These are phyloP conservation scores for Onychomys leucogaster DNA, from an alignment of 2,797 vertebrate genomes.

Conservation along the genomic window DNA sequence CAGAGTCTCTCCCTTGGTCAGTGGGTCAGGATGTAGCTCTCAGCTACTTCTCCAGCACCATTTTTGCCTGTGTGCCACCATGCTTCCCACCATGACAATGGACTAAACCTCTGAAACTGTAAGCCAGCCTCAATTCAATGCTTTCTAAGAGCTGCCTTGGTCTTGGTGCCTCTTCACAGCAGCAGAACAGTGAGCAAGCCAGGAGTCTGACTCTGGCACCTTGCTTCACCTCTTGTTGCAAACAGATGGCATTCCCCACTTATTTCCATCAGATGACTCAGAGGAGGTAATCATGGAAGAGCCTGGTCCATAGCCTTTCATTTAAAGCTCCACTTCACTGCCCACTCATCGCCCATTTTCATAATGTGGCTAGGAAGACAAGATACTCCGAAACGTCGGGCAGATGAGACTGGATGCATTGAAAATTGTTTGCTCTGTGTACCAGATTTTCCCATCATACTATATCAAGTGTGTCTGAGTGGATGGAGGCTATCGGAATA, in stretches of 20 bases:
- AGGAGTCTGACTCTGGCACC: background rate
- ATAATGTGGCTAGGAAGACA: background rate
- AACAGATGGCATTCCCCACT: background rate
- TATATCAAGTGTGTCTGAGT: background rate
- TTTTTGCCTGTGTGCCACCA: background rate
- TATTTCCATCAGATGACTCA: background rate
- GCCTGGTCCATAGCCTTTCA: background rate
- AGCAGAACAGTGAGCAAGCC: background rate
- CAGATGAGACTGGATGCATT: background rate
- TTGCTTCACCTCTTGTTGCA: background rate
- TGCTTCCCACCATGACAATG: background rate
- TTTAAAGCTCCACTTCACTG: background rate
- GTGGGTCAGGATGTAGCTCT: background rate
- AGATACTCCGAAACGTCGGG: background rate
- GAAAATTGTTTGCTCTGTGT: background rate
- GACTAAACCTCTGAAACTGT: background rate
- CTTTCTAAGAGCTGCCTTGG: background rate
- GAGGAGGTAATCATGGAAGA: background rate
- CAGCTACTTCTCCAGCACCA: background rate
- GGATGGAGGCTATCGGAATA: background rate
- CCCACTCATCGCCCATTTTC: background rate
- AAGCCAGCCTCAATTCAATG: background rate
- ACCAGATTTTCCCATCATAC: background rate
- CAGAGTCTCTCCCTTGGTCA: background rate
- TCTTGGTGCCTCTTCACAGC: background rate